Evolutionary conservation across 2,797 vertebrate genomes (phyloP).

Genomic region (Malacoraja senta): DNA sequence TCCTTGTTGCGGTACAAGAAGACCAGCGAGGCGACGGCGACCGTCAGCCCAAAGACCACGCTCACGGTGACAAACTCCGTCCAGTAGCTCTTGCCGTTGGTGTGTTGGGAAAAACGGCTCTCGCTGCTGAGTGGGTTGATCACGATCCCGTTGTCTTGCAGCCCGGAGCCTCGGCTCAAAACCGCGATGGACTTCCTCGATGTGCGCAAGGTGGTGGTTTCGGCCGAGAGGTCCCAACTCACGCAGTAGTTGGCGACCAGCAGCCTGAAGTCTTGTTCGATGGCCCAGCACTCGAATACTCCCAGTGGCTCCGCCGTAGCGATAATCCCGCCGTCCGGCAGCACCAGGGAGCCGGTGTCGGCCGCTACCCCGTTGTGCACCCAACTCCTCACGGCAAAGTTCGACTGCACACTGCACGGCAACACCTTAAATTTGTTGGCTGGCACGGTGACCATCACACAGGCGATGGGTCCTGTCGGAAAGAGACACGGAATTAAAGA

Average conservation of each 20-base stretch:
- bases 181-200: neutral
- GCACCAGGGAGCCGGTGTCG: conserved; percentile 68
- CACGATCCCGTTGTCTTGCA: neutral
- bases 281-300: conserved; percentile 85
- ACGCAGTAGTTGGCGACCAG: conserved; percentile 86
- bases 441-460: conserved; percentile 56
- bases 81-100: conserved; percentile 79
- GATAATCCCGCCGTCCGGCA: conserved; percentile 77
- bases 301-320: conserved; percentile 68
- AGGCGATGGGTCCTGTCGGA: neutral
- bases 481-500: neutral
- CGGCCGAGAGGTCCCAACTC: conserved; percentile 51
- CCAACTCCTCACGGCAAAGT: conserved; percentile 79
- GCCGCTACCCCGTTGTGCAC: conserved; percentile 58
- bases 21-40: conserved; percentile 71
- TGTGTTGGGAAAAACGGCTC: conserved; percentile 53
- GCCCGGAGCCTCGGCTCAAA: neutral
- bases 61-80: conserved; percentile 87
- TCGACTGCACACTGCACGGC: conserved; percentile 78
- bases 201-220: conserved; percentile 44
- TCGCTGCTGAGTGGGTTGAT: conserved; percentile 38
- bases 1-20: conserved; percentile 74
- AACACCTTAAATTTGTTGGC: conserved; percentile 75
- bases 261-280: conserved; percentile 78
- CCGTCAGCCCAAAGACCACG: conserved; percentile 63